Base-by-base conservation (phyloP, 2,113 vertebrate species). In the Ascaphus truei region DNA sequence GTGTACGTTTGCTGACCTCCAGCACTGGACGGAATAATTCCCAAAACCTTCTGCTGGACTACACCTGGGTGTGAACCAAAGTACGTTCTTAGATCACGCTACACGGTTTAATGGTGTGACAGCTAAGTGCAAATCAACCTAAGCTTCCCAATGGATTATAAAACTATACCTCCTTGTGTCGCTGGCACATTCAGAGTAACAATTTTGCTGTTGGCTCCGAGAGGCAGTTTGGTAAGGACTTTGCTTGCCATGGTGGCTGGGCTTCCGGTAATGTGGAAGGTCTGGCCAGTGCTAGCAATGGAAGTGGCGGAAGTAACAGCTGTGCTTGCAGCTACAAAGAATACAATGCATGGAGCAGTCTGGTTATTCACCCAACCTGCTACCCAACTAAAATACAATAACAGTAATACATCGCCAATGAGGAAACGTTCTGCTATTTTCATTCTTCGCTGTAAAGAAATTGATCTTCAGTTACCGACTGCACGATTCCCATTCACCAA, bases 161-260 rank as follows among this genome's bases (percentile, higher is more conserved):
- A 43, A 43, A 15, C 39, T 82, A 74, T 95, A 98, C 96, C 97
- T 98, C 94, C 95, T 96, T 98, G 96, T 26, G 96, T 95, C 80
- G 93, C 92, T 82, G 95, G 96, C 83, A 98, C 93, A 78, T 98
- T 98, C 85, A 98, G 93, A 72, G 96, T 95, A 88, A 98, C 93
- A 83, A 98, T 96, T 92, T 98, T 99, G 93, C 97, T 99, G 92
- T 98, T 98, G 89, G 94, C 94, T 66, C 96, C 94, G 80, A 98
- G 92, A 30, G 96, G 96, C 82, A 99, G 89, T 89, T 98, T 98
- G 79, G 95, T 96, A 86, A 98, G 90, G 84, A 99, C 94, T 85
- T 95, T 96, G 85, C 95, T 95, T 69, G 93, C 91, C 89, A 94
- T 86, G 53, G 94, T 92, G 75, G 94, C 93, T 76, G 94, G 89